Base-by-base conservation (phyloP, 2,888 invertebrate genomes). In the Saturnia japonica region DNA sequence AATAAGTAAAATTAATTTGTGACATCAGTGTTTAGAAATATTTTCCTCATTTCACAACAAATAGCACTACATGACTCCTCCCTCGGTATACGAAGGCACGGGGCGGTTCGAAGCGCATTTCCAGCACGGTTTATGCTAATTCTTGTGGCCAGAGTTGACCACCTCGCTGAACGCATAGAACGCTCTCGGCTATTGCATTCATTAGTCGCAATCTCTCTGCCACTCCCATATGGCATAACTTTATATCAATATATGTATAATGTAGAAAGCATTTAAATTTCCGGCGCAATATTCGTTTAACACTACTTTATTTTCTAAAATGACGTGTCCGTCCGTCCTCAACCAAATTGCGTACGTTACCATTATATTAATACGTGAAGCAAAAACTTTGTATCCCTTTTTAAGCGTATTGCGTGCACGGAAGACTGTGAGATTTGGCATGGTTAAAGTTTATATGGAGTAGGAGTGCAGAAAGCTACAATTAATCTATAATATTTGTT, bases 101-200 rank as follows among this genome's bases (percentile, higher is more conserved):
- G 83, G 82, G 85, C 86, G 84, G 83, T 72, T 77, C 85, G 77
- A 76, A 8, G 22, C 22, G 8, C 22, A 77, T 77, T 77, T 70
- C 75, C 73, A 70, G 84, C 91, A 89, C 87, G 90, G 85, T 86
- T 86, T 91, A 92, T 92, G 91, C 87, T 87, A 92, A 91, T 91
- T 78, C 72, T 74, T 73, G 71, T 78, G 75, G 75, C 77, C 73
- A 72, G 75, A 77, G 78, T 82, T 89, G 91, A 88, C 91, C 91
- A 88, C 88, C 87, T 85, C 82, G 78, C 79, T 73, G 68, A 70
- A 25, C 66, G 43, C 14, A 16, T 45, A 47, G 51, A 70, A 51
- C 25, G 64, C 54, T 70, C 74, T 72, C 76, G 76, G 64, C 64
- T 64, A 64, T 64, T 78, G 82, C 80, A 82, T 83, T 80, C 78